Evolutionary conservation across 2,797 vertebrate genomes (phyloP), one percentile per base, ranked within the genome.

Genomic region (Premnoplex brunnescens): DNA sequence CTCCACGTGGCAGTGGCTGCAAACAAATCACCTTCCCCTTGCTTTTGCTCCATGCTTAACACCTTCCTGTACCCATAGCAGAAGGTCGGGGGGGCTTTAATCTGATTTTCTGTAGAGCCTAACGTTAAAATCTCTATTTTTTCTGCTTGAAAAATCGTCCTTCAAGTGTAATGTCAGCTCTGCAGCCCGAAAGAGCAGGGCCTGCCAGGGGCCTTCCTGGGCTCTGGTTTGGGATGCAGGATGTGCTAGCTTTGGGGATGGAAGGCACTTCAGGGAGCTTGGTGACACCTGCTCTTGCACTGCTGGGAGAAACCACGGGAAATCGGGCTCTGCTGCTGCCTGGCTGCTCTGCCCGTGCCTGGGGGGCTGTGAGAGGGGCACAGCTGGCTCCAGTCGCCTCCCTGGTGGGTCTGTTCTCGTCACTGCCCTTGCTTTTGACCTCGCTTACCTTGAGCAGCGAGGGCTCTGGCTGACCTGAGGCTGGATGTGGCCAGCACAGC

Each of bases 1-100:
- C 15, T 3, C 58, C 28, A 10, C 3, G 9, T 13, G 48, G 17
- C 27, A 69, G 43, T 7, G 59, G 64, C 60, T 52, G 51, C 55
- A 30, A 12, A 6, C 4, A n/a, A 4, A 15, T 28, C 5, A 1
- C 7, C 11, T 1, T 27, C 22, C 52, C 18, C 32, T 34, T 49
- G 11, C 36, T 46, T 32, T 14, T 75, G 64, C 55, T 44, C 26
- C 9, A 7, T 16, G 44, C 28, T 49, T 22, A n/a, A 5, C 13
- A 27, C 8, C 0, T 14, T 37, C 20, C 8, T 1, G 6, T 52
- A 22, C 21, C 11, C 6, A 44, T 4, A 23, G 34, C 3, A 3
- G 41, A 41, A 77, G 16, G 19, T 12, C 17, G 30, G n/a, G 7
- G 49, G 16, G 5, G 1, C 21, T 71, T 52, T 36, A 19, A 19